Evolutionary conservation across 1,140 invertebrate genomes (phyloP), one percentile per base, ranked within the genome.

Genomic region (Philaenus spumarius): DNA sequence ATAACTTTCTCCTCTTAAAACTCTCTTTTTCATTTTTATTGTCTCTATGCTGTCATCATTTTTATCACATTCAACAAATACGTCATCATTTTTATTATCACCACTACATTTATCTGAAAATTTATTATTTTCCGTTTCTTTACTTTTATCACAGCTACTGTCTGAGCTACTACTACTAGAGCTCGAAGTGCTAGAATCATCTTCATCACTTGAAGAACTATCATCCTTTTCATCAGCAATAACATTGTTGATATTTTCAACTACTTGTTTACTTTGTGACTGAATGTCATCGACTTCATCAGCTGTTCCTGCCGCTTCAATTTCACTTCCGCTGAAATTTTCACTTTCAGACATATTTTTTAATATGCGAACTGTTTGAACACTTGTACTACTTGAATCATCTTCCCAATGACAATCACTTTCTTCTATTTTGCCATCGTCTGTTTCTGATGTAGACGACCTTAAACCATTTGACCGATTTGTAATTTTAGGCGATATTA

Each of bases 321-420:
- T 17, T 58, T 55, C 47, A 59, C 43, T 59, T 47, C 61, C 52
- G 60, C 52, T 62, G 14, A 37, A 24, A 26, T 59, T 45, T 14
- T 59, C 58, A 45, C 20, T 56, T 22, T 47, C 60, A 23, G 51
- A 51, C 14, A 17, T 22, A 34, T 34, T 39, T 52, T 56, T 42
- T 6, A 53, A 59, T 15, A 55, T 60, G 14, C 64, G 57, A 7
- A 68, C 67, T 20, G 67, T 68, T 24, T 65, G 65, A 30, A 68
- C 59, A 51, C 67, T 68, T 34, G 66, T 67, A 40, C 64, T 63
- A 45, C 67, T 68, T 19, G 67, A 68, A 53, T 67, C 66, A 60
- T 65, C 62, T 51, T 68, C 64, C 59, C 61, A 65, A 55, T 66
- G 61, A 23, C 52, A 9, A 40, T 67, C 63, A 60, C 59, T 64